Percentiles rank a stretch among this genome's conserved stretches.
These are phyloP conservation scores for Ceyx margarethae DNA, from an alignment of 2,113 vertebrate species.

Conservation along the genomic window DNA sequence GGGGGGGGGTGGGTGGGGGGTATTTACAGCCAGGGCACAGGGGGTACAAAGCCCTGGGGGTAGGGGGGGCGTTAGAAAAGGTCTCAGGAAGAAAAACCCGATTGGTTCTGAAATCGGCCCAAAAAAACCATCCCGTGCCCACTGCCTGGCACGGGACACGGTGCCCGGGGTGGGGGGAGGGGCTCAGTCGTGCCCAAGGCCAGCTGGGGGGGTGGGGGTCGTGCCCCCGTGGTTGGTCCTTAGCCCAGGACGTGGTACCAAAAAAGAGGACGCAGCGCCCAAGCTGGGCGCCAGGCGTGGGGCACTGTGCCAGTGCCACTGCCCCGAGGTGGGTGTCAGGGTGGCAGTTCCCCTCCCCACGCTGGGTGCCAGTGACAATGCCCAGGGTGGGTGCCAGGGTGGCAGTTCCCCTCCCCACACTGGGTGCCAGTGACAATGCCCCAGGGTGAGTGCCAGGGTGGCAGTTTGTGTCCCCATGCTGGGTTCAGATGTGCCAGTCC, in stretches of 20 bases:
- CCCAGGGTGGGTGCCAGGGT: no score
- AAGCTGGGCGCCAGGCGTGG: not conserved
- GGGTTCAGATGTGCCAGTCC: not conserved
- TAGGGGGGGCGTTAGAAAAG: not conserved
- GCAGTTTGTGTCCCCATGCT: not conserved
- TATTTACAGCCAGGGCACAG: no score
- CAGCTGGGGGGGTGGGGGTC: not conserved
- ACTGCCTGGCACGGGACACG: not conserved
- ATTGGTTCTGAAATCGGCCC: not conserved
- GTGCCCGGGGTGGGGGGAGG: no score
- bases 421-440: not conserved
- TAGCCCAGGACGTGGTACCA: not conserved
- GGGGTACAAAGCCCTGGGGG: no score
- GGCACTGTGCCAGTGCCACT: no score
- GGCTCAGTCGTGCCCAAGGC: not conserved
- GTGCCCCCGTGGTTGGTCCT: not conserved
- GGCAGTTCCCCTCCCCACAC: not conserved
- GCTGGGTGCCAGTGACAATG: not conserved
- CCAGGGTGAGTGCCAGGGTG: not conserved
- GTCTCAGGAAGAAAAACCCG: constrained; percentile 1
- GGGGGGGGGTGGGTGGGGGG: no score
- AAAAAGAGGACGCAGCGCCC: not conserved
- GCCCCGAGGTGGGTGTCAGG: no score
- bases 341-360: not conserved
- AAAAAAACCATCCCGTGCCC: not conserved